These are phyloP conservation scores for Podilymbus podiceps DNA, from an alignment of 2,113 vertebrate species.

Conservation along the genomic window DNA sequence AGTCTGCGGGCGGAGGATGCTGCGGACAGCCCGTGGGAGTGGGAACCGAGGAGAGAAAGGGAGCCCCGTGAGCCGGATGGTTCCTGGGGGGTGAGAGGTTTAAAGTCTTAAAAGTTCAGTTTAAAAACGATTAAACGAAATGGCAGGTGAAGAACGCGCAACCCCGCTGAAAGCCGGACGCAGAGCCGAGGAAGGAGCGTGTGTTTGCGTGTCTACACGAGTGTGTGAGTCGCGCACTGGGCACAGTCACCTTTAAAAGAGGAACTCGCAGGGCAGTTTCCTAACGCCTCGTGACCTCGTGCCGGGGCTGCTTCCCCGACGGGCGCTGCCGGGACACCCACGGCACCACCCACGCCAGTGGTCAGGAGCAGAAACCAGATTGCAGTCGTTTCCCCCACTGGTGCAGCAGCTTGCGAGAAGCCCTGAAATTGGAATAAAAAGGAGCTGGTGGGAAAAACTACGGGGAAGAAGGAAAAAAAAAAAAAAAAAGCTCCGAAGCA, in stretches of 20 bases:
- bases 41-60: background rate
- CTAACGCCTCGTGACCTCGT: background rate
- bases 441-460: background rate
- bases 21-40: background rate
- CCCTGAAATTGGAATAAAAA: background rate
- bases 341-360: background rate
- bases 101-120: background rate
- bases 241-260: background rate
- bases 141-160: background rate
- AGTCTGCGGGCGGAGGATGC: fast-evolving
- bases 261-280: background rate
- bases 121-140: constrained; percentile 1
- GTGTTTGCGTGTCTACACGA: fast-evolving
- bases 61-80: background rate
- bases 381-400: background rate
- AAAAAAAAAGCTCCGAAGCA: background rate
- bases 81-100: background rate
- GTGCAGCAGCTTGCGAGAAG: background rate
- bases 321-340: background rate
- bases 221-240: background rate
- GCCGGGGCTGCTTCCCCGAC: background rate
- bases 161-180: background rate
- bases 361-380: background rate
- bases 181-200: background rate
- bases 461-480: no score